Evolutionary conservation across 2,797 vertebrate genomes (phyloP).

Genomic region (Melanotaenia nigrans): DNA sequence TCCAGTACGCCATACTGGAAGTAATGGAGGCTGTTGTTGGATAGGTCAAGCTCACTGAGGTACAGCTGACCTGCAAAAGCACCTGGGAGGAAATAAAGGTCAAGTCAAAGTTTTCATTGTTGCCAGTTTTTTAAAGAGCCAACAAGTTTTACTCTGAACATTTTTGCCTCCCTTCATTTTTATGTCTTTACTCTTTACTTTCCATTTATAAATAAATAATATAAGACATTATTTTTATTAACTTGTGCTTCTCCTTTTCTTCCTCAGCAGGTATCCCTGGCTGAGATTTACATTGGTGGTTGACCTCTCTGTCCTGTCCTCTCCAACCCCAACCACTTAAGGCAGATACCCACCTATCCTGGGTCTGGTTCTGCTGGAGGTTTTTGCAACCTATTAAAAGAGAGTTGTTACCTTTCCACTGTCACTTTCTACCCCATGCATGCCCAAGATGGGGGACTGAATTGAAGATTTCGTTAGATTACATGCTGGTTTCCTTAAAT

Average conservation of each 20-base stretch:
- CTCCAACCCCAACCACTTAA: not conserved
- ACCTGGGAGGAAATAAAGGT: conserved; percentile 74
- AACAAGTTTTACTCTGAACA: too few relatives aligned
- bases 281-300: too few relatives aligned
- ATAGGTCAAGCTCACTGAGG: conserved; percentile 93
- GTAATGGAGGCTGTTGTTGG: conserved; percentile 92
- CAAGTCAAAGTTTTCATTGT: conserved; percentile 7
- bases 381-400: too few relatives aligned
- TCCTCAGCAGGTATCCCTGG: too few relatives aligned
- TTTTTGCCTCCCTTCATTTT: too few relatives aligned
- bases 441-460: not conserved
- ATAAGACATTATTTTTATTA: not conserved
- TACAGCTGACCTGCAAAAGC: conserved; percentile 91
- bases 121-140: not conserved
- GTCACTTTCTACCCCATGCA: too few relatives aligned
- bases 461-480: too few relatives aligned
- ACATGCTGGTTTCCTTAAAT: too few relatives aligned
- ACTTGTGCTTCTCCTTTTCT: too few relatives aligned
- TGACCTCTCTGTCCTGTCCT: not conserved
- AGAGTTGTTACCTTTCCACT: not conserved
- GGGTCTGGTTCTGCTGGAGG: too few relatives aligned
- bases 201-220: not conserved
- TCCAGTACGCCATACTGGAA: conserved; percentile 95
- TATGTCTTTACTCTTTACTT: not conserved
- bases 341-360: not conserved